Conservation (phyloP, 1,140 invertebrate species). For the Papilio polyxenes region DNA sequence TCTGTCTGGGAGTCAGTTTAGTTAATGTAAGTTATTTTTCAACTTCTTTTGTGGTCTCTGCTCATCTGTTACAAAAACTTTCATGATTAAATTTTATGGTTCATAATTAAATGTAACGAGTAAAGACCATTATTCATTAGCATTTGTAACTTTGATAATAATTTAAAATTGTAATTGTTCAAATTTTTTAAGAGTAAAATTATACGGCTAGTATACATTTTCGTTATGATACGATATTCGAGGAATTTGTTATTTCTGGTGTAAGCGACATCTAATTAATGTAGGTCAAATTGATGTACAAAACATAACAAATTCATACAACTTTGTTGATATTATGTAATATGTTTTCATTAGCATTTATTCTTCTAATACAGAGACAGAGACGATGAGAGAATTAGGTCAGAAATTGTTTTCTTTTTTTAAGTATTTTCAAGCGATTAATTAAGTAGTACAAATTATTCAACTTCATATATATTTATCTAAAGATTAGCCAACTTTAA, state of each 20-base stretch:
- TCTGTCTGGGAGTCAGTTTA: conserved; percentile 88
- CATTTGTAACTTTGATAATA: too few relatives aligned
- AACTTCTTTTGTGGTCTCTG: too few relatives aligned
- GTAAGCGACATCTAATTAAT: background rate
- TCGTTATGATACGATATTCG: background rate
- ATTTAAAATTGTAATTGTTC: too few relatives aligned
- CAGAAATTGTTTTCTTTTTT: background rate
- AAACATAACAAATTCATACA: background rate
- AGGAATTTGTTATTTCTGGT: background rate
- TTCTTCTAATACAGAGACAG: background rate
- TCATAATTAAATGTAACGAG: too few relatives aligned
- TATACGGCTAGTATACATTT: too few relatives aligned
- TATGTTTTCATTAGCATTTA: background rate
- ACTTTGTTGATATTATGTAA: background rate
- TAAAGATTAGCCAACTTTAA: background rate
- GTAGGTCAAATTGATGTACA: too few relatives aligned
- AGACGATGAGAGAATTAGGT: background rate
- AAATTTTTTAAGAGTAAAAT: too few relatives aligned
- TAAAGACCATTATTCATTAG: too few relatives aligned
- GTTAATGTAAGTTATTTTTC: conserved; percentile 85
- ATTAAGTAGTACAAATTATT: background rate
- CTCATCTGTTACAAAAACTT: background rate
- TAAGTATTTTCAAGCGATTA: background rate
- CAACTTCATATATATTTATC: background rate
- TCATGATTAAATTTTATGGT: background rate